Base-by-base conservation (phyloP, 1,140 invertebrate genomes). In the Proctacanthus coquilletti region DNA sequence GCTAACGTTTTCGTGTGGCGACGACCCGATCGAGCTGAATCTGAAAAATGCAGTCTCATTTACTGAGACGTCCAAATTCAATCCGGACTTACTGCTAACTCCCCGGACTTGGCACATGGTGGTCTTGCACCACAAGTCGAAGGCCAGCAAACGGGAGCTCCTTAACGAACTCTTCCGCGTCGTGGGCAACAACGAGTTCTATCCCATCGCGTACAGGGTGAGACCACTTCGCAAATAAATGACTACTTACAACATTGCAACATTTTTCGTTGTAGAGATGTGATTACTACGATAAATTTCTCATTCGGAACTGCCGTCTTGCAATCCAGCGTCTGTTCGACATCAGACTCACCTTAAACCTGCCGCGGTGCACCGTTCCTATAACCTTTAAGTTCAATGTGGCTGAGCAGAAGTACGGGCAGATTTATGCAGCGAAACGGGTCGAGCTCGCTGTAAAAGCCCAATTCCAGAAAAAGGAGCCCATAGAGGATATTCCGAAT, bases 81-180 rank as follows among this genome's bases (percentile, higher is more conserved):
- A n/a, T n/a, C n/a, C n/a, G n/a, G n/a, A n/a, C n/a, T n/a, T n/a
- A n/a, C n/a, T n/a, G n/a, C n/a, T n/a, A n/a, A n/a, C n/a, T n/a
- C n/a, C n/a, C n/a, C n/a, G n/a, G n/a, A n/a, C n/a, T 48, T 64
- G 44, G 42, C 39, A 44, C 37, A 36, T 40, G 37, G 41, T 44
- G 20, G 18, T 38, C 4, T 34, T 44, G 4, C 29, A 41, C 9
- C 42, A 44, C 29, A 13, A 38, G 18, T 34, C 34, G 3, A 44
- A 37, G 32, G 35, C 40, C 13, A 18, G 39, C 10, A 38, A 41
- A 25, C 3, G 34, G n/a, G 30, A 33, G 18, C 27, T 41, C 2
- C 30, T 44, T 13, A 32, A 44, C 9, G 35, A 34, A 4, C 21
- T 44, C 10, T 44, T 38, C 31, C 18, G 20, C 14, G 25, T 30